These are phyloP conservation scores for Alentia gelatinosa DNA, from an alignment of 2,888 invertebrate species.

Conservation along the genomic window DNA sequence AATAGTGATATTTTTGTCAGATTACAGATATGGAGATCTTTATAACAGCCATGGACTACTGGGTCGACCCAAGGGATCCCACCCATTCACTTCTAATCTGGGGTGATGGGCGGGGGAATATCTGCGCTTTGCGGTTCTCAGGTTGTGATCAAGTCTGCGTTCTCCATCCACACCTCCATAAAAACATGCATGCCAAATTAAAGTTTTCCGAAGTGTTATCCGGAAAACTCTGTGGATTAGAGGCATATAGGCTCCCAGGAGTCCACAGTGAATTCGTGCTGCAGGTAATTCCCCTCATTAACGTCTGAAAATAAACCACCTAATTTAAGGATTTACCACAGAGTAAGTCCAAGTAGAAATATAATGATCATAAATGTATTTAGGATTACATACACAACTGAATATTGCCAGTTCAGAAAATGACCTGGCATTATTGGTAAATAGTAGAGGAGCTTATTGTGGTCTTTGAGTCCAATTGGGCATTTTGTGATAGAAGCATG, in stretches of 20 bases:
- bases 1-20: neutral
- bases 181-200: neutral
- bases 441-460: too few species aligned
- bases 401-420: too few species aligned
- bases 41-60: conserved; percentile 82
- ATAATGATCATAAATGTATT: too few species aligned
- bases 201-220: conserved; percentile 25
- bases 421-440: too few species aligned
- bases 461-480: too few species aligned
- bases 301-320: too few species aligned
- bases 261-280: conserved; percentile 83
- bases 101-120: conserved; percentile 88
- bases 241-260: conserved; percentile 18
- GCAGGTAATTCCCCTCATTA: too few species aligned
- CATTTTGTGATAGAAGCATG: too few species aligned
- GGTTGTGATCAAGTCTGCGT: conserved; percentile 55
- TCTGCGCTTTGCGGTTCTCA: conserved; percentile 54
- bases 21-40: conserved; percentile 86
- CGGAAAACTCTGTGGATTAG: conserved; percentile 48
- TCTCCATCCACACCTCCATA: conserved; percentile 56
- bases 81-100: conserved; percentile 86
- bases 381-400: too few species aligned
- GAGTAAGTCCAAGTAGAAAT: too few species aligned
- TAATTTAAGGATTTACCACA: too few species aligned
- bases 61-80: conserved; percentile 81